Evolutionary conservation across 2,888 invertebrate species (phyloP).

Genomic region (Horisme vitalbata): DNA sequence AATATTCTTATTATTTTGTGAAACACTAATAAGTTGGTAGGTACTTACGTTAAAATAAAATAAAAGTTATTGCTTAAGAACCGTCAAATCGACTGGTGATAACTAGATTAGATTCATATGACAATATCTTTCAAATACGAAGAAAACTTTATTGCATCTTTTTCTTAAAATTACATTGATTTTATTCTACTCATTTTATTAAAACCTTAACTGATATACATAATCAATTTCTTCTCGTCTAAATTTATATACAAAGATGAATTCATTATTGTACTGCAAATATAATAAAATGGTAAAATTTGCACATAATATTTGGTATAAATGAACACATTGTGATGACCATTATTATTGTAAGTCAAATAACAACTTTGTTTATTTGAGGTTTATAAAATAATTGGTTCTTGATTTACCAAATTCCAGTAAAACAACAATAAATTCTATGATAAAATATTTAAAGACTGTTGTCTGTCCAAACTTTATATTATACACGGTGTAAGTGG

Average conservation of each 20-base stretch:
- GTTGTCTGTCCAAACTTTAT: too few relatives aligned
- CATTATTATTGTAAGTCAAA: constrained; percentile 33
- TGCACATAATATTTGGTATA: constrained; percentile 73
- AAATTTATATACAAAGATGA: constrained; percentile 54
- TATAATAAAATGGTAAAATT: constrained; percentile 52
- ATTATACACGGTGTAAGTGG: too few relatives aligned
- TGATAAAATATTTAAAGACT: too few relatives aligned
- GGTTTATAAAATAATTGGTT: too few relatives aligned
- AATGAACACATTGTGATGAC: constrained; percentile 78
- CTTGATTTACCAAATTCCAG: too few relatives aligned
- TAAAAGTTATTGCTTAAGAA: constrained; percentile 16
- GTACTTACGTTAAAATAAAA: too few relatives aligned
- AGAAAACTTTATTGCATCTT: constrained; percentile 39
- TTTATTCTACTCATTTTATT: constrained; percentile 36
- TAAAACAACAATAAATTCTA: too few relatives aligned
- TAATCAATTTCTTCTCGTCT: constrained; percentile 34
- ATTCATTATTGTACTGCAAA: constrained; percentile 46
- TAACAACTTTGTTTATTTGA: too few relatives aligned
- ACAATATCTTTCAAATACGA: constrained; percentile 9
- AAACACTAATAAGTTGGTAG: not conserved
- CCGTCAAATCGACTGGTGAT: constrained; percentile 3
- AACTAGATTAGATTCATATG: constrained; percentile 8
- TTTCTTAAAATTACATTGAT: constrained; percentile 37
- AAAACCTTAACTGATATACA: constrained; percentile 44
- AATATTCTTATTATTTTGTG: too few relatives aligned